These are phyloP conservation scores for Numenius phaeopus DNA, from an alignment of 2,797 vertebrate genomes.

Conservation along the genomic window DNA sequence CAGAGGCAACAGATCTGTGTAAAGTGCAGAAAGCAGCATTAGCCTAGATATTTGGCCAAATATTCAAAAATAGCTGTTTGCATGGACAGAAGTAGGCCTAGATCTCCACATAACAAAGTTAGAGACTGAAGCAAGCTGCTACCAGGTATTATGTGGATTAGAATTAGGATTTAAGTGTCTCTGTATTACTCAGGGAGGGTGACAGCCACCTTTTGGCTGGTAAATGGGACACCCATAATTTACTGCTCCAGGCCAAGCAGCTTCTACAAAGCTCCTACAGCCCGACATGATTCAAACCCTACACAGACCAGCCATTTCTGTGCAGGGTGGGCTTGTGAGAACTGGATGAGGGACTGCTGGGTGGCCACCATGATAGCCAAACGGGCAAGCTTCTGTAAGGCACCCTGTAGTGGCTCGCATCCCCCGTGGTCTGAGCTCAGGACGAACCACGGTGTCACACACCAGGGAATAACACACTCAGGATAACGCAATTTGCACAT, in stretches of 20 bases:
- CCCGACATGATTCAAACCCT: accelerated
- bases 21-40: not conserved
- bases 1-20: not conserved
- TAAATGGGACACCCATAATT: not conserved
- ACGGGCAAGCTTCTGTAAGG: not conserved
- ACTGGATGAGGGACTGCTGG: accelerated
- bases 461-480: accelerated
- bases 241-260: not conserved
- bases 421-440: not conserved
- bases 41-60: not conserved
- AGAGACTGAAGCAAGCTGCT: not conserved
- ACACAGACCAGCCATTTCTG: not conserved
- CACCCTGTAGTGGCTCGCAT: not conserved
- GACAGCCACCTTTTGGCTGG: not conserved
- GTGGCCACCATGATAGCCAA: not conserved
- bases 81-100: not conserved
- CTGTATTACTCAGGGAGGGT: not conserved
- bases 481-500: not conserved
- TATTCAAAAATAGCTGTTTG: not conserved
- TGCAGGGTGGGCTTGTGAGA: not conserved
- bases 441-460: not conserved
- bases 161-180: not conserved
- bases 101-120: accelerated
- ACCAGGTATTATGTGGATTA: accelerated
- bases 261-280: not conserved